Base-by-base conservation (phyloP, 1,140 invertebrate species). In the Whitmania pigra region DNA sequence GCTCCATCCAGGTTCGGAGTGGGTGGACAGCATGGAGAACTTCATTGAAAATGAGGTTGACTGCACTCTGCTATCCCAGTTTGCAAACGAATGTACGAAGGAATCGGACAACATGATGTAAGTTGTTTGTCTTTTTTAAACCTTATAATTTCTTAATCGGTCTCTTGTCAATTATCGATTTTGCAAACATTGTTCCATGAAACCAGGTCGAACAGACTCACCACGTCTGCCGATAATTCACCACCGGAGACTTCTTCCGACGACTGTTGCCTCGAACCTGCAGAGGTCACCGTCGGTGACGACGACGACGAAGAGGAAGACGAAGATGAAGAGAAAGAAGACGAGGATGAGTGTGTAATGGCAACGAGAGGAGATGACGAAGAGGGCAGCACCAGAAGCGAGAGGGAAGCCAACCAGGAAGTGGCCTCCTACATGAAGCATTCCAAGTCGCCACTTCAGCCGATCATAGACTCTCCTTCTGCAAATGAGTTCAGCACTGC, bases 391-490 rank as follows among this genome's bases (percentile, higher is more conserved):
- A 71, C 69, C 2, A 20, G 53, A 27, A 60, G 54, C 27, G 55
- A 57, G 27, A 40, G 53, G 54, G 71, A 71, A 55, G 71, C 71
- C 18, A 71, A 71, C 27, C 20, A n/a, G n/a, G 71, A 71, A 63
- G 71, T 71, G 71, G 71, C 55, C 29, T 27, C 18, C 9, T 66
- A 31, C 57, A 71, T 71, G 71, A 36, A 31, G 57, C 22, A 25
- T 63, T 22, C 57, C 22, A 31, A 25, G 22, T 22, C 22, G 15
- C 57, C 57, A 6, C 57, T 63, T 13, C 57, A 63, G 22, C 57
- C 22, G 9, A 54, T 36, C n/a, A n/a, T 70, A 20, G 69, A 53
- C 20, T 70, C 69, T 20, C 69, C 31, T 20, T 70, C 69, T 36
- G 69, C 31, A 22, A 53, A 70, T 25, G 69, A 70, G 17, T 70